phyloP scores from a whole-genome alignment of 1,140 invertebrate genomes.

The Pseudachorutes palmiensis region DNA sequence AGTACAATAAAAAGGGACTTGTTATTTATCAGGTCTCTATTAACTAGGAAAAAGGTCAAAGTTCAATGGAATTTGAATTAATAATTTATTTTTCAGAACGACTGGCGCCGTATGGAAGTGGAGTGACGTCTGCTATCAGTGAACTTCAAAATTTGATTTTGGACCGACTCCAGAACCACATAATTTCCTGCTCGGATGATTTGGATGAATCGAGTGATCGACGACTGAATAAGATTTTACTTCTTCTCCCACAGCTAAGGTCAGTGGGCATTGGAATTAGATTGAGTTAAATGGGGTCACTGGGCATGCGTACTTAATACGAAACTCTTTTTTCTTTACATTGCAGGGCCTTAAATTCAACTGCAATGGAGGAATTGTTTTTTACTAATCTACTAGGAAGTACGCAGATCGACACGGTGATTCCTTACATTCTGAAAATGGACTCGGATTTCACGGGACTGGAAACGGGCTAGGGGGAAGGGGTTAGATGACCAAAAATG shows the following conservation, averaged over 20 bases:
- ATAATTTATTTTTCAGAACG: constrained; percentile 22
- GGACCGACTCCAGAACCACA: constrained; percentile 40
- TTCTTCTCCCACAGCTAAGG: constrained; percentile 33
- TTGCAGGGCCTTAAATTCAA: constrained; percentile 51
- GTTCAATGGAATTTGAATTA: constrained; percentile 5
- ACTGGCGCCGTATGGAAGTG: constrained; percentile 20
- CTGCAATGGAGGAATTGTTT: constrained; percentile 84
- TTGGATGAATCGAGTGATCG: constrained; percentile 6
- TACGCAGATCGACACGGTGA: constrained; percentile 82
- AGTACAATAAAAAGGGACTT: constrained; percentile 41
- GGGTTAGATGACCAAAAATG: too few species aligned
- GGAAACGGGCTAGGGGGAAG: too few species aligned
- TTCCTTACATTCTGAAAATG: constrained; percentile 84
- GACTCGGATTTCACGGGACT: constrained; percentile 42
- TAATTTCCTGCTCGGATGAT: constrained; percentile 15
- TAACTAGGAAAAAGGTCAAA: too few species aligned
- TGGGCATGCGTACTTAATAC: background rate
- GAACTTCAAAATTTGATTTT: constrained; percentile 56
- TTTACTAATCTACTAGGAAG: constrained; percentile 85
- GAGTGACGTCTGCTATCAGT: constrained; percentile 51
- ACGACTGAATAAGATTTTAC: constrained; percentile 22
- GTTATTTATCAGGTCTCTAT: too few species aligned
- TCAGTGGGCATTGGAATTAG: constrained; percentile 18
- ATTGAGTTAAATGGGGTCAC: background rate
- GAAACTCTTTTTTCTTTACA: too few species aligned